A percentile compares a stretch with the other conserved stretches of the same genome.
These are phyloP conservation scores for Hippoglossus stenolepis DNA, from an alignment of 2,113 vertebrate species.

Conservation along the genomic window DNA sequence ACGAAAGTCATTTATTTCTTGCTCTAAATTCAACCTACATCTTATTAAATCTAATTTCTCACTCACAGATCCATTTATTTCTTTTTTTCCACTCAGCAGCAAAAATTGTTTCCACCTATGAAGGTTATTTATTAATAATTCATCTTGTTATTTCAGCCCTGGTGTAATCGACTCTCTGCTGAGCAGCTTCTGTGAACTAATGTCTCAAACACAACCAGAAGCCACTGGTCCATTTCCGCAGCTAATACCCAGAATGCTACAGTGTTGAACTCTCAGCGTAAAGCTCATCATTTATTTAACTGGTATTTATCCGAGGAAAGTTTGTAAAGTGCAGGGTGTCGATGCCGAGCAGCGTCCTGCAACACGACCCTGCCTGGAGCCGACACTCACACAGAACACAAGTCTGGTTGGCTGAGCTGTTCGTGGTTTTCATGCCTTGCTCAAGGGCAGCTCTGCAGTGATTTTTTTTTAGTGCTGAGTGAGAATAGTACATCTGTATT, in stretches of 20 bases:
- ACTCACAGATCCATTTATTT: not conserved
- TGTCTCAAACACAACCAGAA: conserved; percentile 2
- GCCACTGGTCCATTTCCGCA: conserved; percentile 14
- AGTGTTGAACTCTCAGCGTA: conserved; percentile 34
- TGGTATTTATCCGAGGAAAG: conserved; percentile 19
- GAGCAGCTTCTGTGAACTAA: conserved; percentile 26
- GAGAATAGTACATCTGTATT: not conserved
- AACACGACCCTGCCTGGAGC: not conserved
- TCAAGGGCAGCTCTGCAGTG: conserved; percentile 5
- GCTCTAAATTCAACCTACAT: no score
- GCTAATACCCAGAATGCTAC: conserved; percentile 23
- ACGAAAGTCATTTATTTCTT: no score
- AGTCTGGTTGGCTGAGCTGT: conserved; percentile 10
- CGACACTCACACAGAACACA: no score
- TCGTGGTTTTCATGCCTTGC: not conserved
- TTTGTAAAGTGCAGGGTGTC: not conserved
- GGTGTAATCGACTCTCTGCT: conserved; percentile 25
- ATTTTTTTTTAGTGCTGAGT: not conserved
- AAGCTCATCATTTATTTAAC: conserved; percentile 49
- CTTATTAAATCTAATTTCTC: no score
- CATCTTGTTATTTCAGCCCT: conserved; percentile 34
- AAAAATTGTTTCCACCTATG: not conserved
- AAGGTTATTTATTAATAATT: conserved; percentile 47
- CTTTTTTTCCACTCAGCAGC: not conserved
- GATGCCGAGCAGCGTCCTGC: not conserved